Base-by-base conservation (phyloP, 2,888 invertebrate genomes). In the Luperina nickerlii region DNA sequence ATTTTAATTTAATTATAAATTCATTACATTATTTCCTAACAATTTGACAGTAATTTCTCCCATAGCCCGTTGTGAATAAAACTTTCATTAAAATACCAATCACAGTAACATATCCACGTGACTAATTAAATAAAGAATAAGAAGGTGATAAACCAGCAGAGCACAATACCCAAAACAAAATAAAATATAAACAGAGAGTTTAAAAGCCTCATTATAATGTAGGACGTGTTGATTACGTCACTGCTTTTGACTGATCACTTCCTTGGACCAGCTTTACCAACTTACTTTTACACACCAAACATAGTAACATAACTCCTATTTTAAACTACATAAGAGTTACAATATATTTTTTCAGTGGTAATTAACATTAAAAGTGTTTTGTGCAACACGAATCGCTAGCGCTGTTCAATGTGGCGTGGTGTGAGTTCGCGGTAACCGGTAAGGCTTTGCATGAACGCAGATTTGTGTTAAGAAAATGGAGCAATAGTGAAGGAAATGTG, bases 181-280 rank as follows among this genome's bases (percentile, higher is more conserved):
- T 84, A 88, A 82, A 87, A 82, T 87, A 88, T 85, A 85, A 86
- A 88, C 82, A 89, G 80, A 88, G 88, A 90, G 87, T 91, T 90
- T 88, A 90, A 91, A 91, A 91, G 87, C 88, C 90, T 92, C 91
- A 93, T 95, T 94, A 92, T 90, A 91, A 95, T 94, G 93, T 92
- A 91, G 90, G 88, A 90, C 91, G 91, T 93, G 93, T 94, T 92
- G 91, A 93, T 93, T 92, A 89, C 90, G 93, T 93, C 91, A 88
- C 88, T 90, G 83, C 85, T 79, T 85, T 88, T 95, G 95, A 95
- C 90, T 91, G 93, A 95, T 95, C 88, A 91, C 92, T 95, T 95
- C 95, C 95, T 93, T 79, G 38, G 85, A 83, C 82, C 75, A 90
- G 72, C 71, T 82, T 80, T 63, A 74, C 78, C 75, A 84, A 62